Evolutionary conservation across 2,113 vertebrate species (phyloP).

Genomic region (Trinectes maculatus): DNA sequence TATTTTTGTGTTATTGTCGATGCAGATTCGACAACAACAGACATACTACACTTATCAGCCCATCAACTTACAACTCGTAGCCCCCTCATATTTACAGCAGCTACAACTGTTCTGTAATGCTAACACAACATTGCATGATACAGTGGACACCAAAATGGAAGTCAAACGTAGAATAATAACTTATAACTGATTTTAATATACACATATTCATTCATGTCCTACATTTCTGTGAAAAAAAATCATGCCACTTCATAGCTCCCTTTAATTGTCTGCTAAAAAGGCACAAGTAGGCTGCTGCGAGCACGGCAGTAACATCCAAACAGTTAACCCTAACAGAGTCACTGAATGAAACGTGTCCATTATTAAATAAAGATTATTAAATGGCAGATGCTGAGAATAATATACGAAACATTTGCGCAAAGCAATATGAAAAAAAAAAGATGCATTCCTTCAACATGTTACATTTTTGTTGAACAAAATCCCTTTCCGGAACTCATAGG

Average conservation of each 20-base stretch:
- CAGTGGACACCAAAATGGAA: not conserved
- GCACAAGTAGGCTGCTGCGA: conserved; percentile 47
- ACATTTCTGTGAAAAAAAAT: not conserved
- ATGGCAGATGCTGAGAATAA: not conserved
- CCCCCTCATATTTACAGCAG: too few relatives aligned
- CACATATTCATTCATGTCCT: not conserved
- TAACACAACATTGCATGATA: not conserved
- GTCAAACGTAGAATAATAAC: not conserved
- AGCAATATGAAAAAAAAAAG: conserved; percentile 14
- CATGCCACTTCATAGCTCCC: conserved; percentile 17
- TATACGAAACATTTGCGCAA: not conserved
- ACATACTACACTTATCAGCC: too few relatives aligned
- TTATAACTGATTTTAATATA: not conserved
- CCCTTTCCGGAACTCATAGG: not conserved
- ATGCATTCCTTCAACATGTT: not conserved
- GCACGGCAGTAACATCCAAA: conserved; percentile 25
- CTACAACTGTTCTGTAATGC: not conserved
- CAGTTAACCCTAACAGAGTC: conserved; percentile 19
- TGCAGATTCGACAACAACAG: too few relatives aligned
- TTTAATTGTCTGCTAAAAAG: conserved; percentile 55
- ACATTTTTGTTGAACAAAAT: conserved; percentile 6
- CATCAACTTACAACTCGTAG: too few relatives aligned
- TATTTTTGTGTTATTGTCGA: too few relatives aligned
- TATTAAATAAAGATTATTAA: conserved; percentile 11
- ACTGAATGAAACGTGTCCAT: not conserved